Percentiles rank a stretch among this genome's conserved stretches.
phyloP scores from a whole-genome alignment of 2,888 invertebrate genomes.

The Bombylius discolor region DNA sequence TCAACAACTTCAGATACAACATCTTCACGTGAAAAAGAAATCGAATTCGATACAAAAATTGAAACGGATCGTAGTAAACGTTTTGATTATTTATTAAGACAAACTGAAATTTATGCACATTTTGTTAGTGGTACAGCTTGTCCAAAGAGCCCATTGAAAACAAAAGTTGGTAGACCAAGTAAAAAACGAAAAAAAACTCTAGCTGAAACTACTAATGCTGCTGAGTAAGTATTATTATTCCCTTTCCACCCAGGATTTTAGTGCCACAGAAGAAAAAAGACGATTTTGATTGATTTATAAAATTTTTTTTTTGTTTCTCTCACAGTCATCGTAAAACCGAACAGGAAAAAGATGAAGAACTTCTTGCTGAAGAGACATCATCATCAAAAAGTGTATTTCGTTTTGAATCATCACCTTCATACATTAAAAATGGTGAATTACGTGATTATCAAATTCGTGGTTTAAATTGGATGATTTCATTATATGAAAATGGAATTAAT shows the following conservation, averaged over 20 bases:
- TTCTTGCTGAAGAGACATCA: conserved; percentile 81
- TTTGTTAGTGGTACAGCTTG: conserved; percentile 77
- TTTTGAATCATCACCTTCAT: background rate
- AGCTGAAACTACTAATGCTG: conserved; percentile 6
- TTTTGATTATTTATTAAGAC: conserved; percentile 91
- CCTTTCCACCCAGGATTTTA: background rate
- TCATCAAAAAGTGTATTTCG: conserved; percentile 20
- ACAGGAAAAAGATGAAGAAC: conserved; percentile 97
- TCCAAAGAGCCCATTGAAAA: conserved; percentile 67
- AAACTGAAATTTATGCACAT: conserved; percentile 97
- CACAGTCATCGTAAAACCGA: conserved; percentile 88
- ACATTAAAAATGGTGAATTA: conserved; percentile 75
- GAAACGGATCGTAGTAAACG: conserved; percentile 83
- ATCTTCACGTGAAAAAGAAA: conserved; percentile 51
- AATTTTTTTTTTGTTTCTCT: background rate
- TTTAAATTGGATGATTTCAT: conserved; percentile 93
- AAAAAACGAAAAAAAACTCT: conserved; percentile 41
- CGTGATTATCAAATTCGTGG: conserved; percentile 91
- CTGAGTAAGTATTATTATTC: conserved; percentile 14
- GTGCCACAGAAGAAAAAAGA: too few relatives aligned
- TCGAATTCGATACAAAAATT: conserved; percentile 75
- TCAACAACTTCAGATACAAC: conserved; percentile 51
- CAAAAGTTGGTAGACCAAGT: conserved; percentile 62
- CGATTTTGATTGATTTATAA: too few relatives aligned
- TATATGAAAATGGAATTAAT: conserved; percentile 92